Conservation (phyloP, 2,797 vertebrate species). For the Pangasius macronema region DNA sequence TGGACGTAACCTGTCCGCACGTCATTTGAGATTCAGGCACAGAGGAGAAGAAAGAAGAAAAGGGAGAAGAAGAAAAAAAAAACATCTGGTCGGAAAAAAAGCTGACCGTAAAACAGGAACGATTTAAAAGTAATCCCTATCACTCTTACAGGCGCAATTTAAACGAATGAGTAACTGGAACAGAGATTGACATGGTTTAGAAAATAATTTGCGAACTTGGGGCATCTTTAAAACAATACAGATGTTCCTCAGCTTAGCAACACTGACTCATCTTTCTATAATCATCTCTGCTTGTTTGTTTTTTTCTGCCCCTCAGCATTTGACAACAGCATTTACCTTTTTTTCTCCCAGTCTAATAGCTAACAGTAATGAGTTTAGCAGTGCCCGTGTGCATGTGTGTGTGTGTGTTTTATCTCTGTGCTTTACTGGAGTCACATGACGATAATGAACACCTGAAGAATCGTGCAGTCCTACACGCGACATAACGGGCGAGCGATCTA, state of each 20-base stretch:
- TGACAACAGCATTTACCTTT: background rate
- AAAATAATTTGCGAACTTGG: background rate
- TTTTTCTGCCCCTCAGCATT: background rate
- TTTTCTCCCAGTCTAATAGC: background rate
- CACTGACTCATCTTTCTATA: background rate
- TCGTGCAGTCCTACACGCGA: too few relatives aligned
- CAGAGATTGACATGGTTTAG: background rate
- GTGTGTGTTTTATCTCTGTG: background rate
- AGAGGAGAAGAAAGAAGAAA: too few relatives aligned
- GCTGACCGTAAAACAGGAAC: background rate
- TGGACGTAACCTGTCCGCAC: too few relatives aligned
- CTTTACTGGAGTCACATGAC: background rate
- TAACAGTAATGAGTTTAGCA: background rate
- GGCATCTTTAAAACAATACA: background rate
- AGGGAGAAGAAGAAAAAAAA: too few relatives aligned
- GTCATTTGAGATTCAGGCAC: background rate
- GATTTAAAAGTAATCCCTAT: background rate
- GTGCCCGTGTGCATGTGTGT: too few relatives aligned
- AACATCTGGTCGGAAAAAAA: too few relatives aligned
- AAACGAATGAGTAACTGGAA: background rate
- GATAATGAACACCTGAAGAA: background rate
- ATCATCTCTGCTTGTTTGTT: background rate
- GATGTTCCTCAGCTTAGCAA: background rate
- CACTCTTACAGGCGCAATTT: background rate
- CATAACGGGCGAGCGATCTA: background rate